phyloP scores from a whole-genome alignment of 2,797 vertebrate genomes.

The Pagetopsis macropterus region DNA sequence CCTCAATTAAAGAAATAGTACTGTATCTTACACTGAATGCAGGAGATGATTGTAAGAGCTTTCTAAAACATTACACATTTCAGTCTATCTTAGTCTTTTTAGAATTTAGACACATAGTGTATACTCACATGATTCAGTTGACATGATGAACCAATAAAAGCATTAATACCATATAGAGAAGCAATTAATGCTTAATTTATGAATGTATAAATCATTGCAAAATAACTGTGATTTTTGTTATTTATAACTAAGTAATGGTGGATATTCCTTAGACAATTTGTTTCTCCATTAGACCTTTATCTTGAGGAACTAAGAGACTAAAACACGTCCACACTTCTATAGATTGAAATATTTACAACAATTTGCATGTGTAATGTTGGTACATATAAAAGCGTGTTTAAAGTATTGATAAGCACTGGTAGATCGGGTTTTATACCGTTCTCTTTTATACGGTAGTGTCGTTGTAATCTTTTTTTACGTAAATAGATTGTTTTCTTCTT shows the following conservation, averaged over 20 bases:
- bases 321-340: not conserved
- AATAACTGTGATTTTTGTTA: slow-evolving; percentile 42
- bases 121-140: slow-evolving; percentile 22
- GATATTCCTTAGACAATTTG: slow-evolving; percentile 19
- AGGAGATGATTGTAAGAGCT: slow-evolving; percentile 25
- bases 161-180: slow-evolving; percentile 23
- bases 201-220: slow-evolving; percentile 14
- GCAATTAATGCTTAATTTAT: slow-evolving; percentile 29
- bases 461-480: not conserved
- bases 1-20: slow-evolving; percentile 54
- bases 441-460: not conserved
- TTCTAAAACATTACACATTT: slow-evolving; percentile 24
- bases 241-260: slow-evolving; percentile 14
- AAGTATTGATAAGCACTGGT: not conserved
- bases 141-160: slow-evolving; percentile 36
- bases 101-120: slow-evolving; percentile 10
- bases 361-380: not conserved
- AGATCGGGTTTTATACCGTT: not conserved
- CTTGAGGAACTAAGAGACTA: not conserved
- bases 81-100: slow-evolving; percentile 14
- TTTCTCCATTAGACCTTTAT: slow-evolving; percentile 28
- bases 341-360: not conserved
- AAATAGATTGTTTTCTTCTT: not conserved
- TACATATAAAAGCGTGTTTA: slow-evolving; percentile 7
- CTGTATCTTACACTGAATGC: slow-evolving; percentile 33